Conservation (phyloP, 2,888 invertebrate species). For the Eulithis testata region DNA sequence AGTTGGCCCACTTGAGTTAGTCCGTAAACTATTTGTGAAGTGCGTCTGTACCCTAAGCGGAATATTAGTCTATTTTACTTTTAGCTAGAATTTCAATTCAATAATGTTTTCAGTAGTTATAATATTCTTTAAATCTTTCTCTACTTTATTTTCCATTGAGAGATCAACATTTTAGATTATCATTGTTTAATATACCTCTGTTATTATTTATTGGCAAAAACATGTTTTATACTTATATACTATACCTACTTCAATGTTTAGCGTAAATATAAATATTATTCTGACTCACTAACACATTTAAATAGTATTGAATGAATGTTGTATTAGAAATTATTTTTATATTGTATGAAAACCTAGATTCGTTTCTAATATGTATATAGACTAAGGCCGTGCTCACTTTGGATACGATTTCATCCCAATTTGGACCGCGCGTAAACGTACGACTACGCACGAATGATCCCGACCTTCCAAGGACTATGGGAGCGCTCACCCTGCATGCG, state of each 20-base stretch:
- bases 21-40: neutral
- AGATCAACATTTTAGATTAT: conserved; percentile 57
- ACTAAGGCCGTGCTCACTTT: no score
- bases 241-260: conserved; percentile 42
- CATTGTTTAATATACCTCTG: conserved; percentile 28
- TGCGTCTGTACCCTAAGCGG: neutral
- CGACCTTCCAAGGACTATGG: no score
- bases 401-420: no score
- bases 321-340: conserved; percentile 48
- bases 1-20: neutral
- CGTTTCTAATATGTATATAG: conserved; percentile 75
- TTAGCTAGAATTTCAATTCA: neutral
- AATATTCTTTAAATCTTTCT: conserved; percentile 5
- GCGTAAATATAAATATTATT: conserved; percentile 23
- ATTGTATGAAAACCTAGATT: conserved; percentile 58
- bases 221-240: conserved; percentile 58
- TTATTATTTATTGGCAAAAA: conserved; percentile 80
- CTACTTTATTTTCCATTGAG: conserved; percentile 42
- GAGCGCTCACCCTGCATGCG: no score
- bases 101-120: neutral
- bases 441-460: no score
- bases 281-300: conserved; percentile 44
- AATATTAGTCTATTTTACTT: neutral
- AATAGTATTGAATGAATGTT: conserved; percentile 49
- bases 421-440: no score